Conservation (phyloP, 2,113 vertebrate species). For the Trogon melanurus region DNA sequence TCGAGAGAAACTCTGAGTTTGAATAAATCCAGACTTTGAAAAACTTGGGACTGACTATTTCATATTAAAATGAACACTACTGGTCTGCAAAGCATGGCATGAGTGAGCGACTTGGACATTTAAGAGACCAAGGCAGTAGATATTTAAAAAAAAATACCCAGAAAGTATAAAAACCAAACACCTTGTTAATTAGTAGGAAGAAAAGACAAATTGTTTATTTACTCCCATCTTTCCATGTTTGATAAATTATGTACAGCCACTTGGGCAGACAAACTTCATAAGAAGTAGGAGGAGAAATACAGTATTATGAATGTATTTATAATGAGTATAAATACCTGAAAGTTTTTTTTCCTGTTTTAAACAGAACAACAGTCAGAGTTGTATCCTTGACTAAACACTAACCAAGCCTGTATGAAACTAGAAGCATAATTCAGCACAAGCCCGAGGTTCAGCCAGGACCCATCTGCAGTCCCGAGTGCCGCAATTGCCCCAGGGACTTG, state of each 20-base stretch:
- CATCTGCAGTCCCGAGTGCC: background rate
- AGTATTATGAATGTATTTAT: background rate
- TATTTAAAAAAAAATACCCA: background rate
- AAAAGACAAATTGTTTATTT: background rate
- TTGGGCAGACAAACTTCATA: background rate
- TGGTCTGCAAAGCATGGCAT: background rate
- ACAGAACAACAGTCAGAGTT: background rate
- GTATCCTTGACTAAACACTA: background rate
- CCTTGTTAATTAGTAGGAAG: background rate
- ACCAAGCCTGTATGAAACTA: background rate
- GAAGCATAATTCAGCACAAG: background rate
- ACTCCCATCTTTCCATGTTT: background rate
- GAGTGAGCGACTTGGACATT: background rate
- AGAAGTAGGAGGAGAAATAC: background rate
- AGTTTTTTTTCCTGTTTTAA: background rate
- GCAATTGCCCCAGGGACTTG: background rate
- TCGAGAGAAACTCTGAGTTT: background rate
- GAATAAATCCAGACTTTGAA: background rate
- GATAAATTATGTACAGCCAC: background rate
- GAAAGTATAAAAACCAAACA: background rate
- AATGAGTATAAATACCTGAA: background rate
- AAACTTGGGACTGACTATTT: background rate
- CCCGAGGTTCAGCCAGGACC: background rate
- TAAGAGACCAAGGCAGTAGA: background rate
- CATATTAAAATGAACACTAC: background rate